Evolutionary conservation across 92 coral and sea anemone genomes (phyloP), one percentile per base, ranked within the genome.

Genomic region (Virgularia gustaviana): DNA sequence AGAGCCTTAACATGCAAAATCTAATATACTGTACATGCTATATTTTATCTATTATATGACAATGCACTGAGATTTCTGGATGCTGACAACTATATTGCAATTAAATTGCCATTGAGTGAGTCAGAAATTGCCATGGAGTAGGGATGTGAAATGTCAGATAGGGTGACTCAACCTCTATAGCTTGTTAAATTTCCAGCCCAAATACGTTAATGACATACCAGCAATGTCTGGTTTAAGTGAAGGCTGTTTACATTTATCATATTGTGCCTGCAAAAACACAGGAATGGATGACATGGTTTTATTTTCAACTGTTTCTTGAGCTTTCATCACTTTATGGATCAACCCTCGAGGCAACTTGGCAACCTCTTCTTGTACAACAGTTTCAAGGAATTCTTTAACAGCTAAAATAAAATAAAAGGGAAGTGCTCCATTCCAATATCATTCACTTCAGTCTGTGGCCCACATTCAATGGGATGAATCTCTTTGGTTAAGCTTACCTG

Each of bases 231-330:
- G 87, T 38, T 65, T 92, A 44, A 92, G 74, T 19, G 92, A 95
- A 9, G 98, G 98, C 16, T 85, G 85, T 86, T 89, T 92, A 23
- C 88, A 89, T 81, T 86, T 92, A 29, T 92, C 92, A 44, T 86
- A 92, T 63, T 92, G 96, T 16, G 81, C 25, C 66, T 79, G 56
- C 67, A 92, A 72, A 47, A 82, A 72, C 44, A 73, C 80, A 58
- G 96, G 97, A 75, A 92, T 82, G 36, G 86, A 81, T 18, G 79
- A 64, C 76, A 92, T 25, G 37, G 75, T 34, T 65, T 78, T 75
- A 65, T 72, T 79, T 53, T 70, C 79, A 36, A 85, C 79, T 42
- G 79, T 36, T 47, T 66, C 56, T 41, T 71, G 57, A 3, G 76
- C 82, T 39, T 80, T 85, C 76, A 83, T 72, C 58, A 85, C 86